phyloP scores from a whole-genome alignment of 2,113 vertebrate genomes.

The Platanista minor region DNA sequence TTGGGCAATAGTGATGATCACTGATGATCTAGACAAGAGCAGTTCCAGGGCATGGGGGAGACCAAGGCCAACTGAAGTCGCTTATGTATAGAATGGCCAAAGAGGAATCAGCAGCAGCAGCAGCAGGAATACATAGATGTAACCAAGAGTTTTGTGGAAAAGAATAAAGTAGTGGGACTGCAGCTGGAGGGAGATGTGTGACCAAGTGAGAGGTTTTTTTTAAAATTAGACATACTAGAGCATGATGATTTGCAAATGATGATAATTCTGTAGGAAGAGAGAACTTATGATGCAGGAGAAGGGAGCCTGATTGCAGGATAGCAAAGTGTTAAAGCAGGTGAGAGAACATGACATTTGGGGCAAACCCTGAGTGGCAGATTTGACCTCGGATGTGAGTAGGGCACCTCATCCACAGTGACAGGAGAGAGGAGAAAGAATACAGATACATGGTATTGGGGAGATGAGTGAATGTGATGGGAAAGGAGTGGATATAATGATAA shows the following conservation, averaged over 20 bases:
- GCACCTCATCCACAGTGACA: neutral
- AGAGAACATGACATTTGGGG: neutral
- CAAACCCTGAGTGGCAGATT: neutral
- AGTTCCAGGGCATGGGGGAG: neutral
- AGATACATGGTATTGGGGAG: neutral
- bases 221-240: neutral
- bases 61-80: fast-evolving
- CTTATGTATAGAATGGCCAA: neutral
- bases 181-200: neutral
- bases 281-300: neutral
- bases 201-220: neutral
- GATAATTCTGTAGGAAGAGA: neutral
- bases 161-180: neutral
- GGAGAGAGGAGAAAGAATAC: neutral
- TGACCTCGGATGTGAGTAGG: neutral
- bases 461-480: neutral
- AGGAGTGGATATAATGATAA: neutral
- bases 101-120: neutral
- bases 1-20: neutral
- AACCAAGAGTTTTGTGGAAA: neutral
- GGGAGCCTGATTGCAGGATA: neutral
- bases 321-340: neutral
- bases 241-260: neutral
- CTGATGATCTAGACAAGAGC: neutral
- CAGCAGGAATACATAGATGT: neutral